These are phyloP conservation scores for Podarcis muralis DNA, from an alignment of 2,113 vertebrate species.

Conservation along the genomic window DNA sequence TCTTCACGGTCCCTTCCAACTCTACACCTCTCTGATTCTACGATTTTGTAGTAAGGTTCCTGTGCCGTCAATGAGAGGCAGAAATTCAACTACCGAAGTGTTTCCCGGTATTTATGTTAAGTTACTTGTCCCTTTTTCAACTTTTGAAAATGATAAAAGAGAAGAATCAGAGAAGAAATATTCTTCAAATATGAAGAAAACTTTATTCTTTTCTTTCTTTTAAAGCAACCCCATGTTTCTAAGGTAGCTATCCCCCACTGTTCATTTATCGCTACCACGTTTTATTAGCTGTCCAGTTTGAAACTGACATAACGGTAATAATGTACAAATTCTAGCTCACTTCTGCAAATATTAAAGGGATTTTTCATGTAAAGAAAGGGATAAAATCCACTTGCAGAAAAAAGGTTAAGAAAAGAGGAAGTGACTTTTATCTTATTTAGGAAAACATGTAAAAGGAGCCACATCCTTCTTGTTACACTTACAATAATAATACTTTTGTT, in stretches of 20 bases:
- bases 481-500: no score
- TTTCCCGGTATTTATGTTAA: background rate
- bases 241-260: background rate
- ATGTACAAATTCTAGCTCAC: no score
- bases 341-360: fast-evolving
- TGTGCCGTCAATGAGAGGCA: background rate
- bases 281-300: conserved; percentile 9
- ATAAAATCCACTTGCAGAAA: background rate
- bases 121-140: background rate
- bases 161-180: fast-evolving
- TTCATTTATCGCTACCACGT: conserved; percentile 15
- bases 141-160: background rate
- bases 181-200: background rate
- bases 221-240: background rate
- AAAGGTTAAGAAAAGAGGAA: background rate
- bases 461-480: background rate
- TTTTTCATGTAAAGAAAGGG: background rate
- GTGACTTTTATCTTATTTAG: fast-evolving
- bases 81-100: background rate
- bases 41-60: background rate
- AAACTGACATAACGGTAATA: background rate
- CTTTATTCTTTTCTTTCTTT: background rate
- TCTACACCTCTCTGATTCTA: no score
- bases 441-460: background rate
- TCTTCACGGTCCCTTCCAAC: no score